Evolutionary conservation across 2,888 invertebrate species (phyloP), one percentile per base, ranked within the genome.

Genomic region (Tanypteryx hageni): DNA sequence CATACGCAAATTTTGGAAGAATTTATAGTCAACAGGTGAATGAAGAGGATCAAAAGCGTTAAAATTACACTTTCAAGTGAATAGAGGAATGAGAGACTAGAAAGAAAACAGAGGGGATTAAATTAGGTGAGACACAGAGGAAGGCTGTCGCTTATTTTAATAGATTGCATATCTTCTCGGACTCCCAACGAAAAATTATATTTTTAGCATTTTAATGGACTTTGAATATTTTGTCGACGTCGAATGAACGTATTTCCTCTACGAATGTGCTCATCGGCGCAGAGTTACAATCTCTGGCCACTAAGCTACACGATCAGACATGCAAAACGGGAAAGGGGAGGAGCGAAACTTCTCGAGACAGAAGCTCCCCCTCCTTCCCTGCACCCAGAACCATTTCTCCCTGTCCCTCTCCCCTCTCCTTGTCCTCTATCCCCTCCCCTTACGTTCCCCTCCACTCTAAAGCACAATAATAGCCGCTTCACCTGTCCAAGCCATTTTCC

Each of bases 381-480:
- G 89, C 89, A 89, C 89, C 89, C 89, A 64, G 64, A 89, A 89
- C 27, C 89, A 89, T 89, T 89, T 64, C 61, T 83, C 83, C 89
- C 61, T 44, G 61, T 44, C 89, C 44, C 64, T 18, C 1, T 5
- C 61, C 64, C 86, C 18, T 61, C 61, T 14, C 5, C 61, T 10
- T 22, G 10, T 85, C 9, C 85, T 59, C 14, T 27, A 64, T 68
- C 76, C 76, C 76, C 22, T 18, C 22, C 61, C 0, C 56, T 8
- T 3, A 58, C 9, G 16, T 61, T 18, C 84, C 86, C 13, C 89
- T 64, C 64, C 68, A 64, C 56, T 44, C 2, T 18, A 14, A n/a
- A 64, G 64, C 89, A 89, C 89, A 89, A 89, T 89, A 89, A 89
- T 89, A 89, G 89, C 89, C 89, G 89, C 89, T 89, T 89, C 89